Percentiles rank a stretch among this genome's conserved stretches.
Conservation (phyloP, 2,888 invertebrate species). For the Dynastes grantii region DNA sequence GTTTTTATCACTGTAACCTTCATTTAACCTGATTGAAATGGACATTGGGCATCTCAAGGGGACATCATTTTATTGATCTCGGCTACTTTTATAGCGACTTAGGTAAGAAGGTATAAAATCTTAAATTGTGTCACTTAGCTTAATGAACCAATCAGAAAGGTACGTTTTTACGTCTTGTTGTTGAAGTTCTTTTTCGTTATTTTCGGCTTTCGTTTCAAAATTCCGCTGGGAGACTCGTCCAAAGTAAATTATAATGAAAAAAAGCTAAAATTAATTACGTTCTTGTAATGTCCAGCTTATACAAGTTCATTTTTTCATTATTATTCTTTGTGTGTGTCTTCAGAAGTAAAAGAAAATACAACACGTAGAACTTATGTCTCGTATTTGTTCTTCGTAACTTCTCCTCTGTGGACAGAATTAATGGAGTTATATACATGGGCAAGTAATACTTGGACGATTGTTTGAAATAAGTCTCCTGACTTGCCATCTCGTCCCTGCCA, state of each 20-base stretch:
- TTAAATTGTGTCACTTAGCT: constrained; percentile 54
- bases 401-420: constrained; percentile 57
- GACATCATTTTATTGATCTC: constrained; percentile 31
- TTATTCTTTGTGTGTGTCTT: constrained; percentile 14
- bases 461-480: constrained; percentile 41
- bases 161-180: background rate
- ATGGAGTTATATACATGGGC: constrained; percentile 52
- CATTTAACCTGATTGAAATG: constrained; percentile 16
- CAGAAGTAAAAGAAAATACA: background rate
- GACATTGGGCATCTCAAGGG: background rate
- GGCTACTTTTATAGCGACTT: constrained; percentile 52
- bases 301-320: constrained; percentile 21
- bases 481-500: constrained; percentile 13
- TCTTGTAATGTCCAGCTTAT: background rate
- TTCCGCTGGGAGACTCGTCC: background rate
- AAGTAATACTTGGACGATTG: constrained; percentile 46
- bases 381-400: constrained; percentile 56
- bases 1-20: constrained; percentile 1
- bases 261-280: constrained; percentile 15
- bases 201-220: constrained; percentile 4
- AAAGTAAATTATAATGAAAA: constrained; percentile 8
- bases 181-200: background rate
- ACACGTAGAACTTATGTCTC: constrained; percentile 56
- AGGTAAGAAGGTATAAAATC: constrained; percentile 53
- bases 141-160: constrained; percentile 54